phyloP scores from a whole-genome alignment of 2,888 invertebrate genomes.

The Chalcis sispes region DNA sequence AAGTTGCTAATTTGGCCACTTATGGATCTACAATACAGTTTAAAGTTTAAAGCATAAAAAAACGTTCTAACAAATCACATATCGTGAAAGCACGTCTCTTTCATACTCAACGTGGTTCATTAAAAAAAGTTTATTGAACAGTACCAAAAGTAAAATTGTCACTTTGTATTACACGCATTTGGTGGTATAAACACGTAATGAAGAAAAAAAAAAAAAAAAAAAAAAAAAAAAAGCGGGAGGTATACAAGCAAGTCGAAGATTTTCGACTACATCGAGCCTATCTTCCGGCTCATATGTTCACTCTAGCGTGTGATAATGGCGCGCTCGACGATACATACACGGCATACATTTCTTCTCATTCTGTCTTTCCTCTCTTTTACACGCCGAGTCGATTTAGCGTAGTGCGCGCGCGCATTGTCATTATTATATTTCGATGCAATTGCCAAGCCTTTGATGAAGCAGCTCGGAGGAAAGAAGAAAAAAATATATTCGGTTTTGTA shows the following conservation, averaged over 20 bases:
- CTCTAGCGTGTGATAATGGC: conserved; percentile 64
- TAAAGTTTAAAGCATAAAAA: too few relatives aligned
- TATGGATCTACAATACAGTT: too few relatives aligned
- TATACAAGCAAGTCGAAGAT: conserved; percentile 34
- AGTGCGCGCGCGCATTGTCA: not conserved
- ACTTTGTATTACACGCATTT: conserved; percentile 54
- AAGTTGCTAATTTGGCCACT: too few relatives aligned
- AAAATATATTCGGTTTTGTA: too few relatives aligned
- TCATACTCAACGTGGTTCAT: too few relatives aligned
- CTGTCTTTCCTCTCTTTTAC: not conserved
- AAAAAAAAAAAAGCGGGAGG: conserved; percentile 6
- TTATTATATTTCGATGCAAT: conserved; percentile 19
- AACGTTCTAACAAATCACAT: too few relatives aligned
- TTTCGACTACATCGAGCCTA: conserved; percentile 31
- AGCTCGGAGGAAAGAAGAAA: too few relatives aligned
- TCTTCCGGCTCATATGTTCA: conserved; percentile 61
- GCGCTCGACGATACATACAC: conserved; percentile 12
- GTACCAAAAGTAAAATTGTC: not conserved
- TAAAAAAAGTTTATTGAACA: not conserved
- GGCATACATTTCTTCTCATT: conserved; percentile 31
- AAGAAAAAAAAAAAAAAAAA: not conserved
- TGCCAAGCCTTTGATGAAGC: conserved; percentile 10
- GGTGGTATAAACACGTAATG: conserved; percentile 11
- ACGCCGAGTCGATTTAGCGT: conserved; percentile 7
- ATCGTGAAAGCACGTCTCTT: too few relatives aligned